phyloP scores from a whole-genome alignment of 2,113 vertebrate genomes.

The Panthera uncia region DNA sequence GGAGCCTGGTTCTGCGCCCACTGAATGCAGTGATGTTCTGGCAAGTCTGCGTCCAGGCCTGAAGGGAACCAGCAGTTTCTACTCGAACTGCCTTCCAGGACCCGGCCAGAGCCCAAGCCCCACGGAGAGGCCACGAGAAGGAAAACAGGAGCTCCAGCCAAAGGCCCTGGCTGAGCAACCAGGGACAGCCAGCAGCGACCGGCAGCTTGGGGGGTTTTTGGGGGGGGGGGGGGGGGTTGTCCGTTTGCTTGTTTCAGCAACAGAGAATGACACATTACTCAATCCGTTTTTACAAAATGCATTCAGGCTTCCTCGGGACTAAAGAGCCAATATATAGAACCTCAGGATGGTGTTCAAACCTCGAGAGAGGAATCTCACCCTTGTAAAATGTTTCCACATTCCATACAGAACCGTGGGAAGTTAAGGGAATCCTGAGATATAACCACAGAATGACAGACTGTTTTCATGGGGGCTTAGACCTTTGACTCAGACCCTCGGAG shows the following conservation, averaged over 20 bases:
- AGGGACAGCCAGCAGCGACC: accelerated
- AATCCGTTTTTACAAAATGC: not conserved
- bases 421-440: accelerated
- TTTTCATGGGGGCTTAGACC: not conserved
- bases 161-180: not conserved
- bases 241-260: not conserved
- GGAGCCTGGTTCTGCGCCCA: not conserved
- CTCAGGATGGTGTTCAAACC: not conserved
- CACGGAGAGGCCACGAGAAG: accelerated
- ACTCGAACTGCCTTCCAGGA: not conserved
- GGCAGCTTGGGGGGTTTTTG: not conserved
- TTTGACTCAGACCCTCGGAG: accelerated
- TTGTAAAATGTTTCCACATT: no score
- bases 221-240: not conserved
- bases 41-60: not conserved
- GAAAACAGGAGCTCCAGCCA: not conserved
- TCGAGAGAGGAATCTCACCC: no score
- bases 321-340: not conserved
- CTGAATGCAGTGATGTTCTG: not conserved
- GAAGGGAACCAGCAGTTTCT: not conserved
- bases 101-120: not conserved
- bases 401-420: not conserved
- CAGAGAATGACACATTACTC: not conserved
- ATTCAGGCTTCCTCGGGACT: not conserved
- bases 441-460: not conserved